These are phyloP conservation scores for Ypsolopha sequella DNA, from an alignment of 2,888 invertebrate species.

Conservation along the genomic window DNA sequence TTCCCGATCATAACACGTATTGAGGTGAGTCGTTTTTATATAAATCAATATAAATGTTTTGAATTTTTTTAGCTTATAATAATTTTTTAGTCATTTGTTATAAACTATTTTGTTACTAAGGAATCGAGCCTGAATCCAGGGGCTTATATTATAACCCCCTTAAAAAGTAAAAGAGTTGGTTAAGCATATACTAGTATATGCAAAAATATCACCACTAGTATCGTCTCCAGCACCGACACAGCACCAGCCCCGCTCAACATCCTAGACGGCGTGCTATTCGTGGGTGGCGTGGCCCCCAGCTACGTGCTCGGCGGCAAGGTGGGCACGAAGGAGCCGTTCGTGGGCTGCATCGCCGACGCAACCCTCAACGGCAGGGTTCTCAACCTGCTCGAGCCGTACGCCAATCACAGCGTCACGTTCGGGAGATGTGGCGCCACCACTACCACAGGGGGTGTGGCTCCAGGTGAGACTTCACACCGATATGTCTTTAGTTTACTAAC, in stretches of 20 bases:
- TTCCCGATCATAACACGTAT: too few species aligned
- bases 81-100: too few species aligned
- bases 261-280: conserved; percentile 79
- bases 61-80: too few species aligned
- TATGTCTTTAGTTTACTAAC: neutral
- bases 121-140: too few species aligned
- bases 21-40: too few species aligned
- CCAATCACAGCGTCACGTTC: conserved; percentile 38
- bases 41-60: too few species aligned
- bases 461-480: conserved; percentile 23
- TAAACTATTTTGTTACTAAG: too few species aligned
- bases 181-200: too few species aligned
- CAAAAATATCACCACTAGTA: too few species aligned
- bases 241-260: conserved; percentile 73
- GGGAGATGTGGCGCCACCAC: conserved; percentile 38
- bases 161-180: too few species aligned
- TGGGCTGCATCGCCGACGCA: conserved; percentile 94
- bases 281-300: conserved; percentile 85
- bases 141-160: too few species aligned
- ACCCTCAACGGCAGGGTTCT: conserved; percentile 82
- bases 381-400: conserved; percentile 41
- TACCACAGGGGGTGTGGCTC: conserved; percentile 43
- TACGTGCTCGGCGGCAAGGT: conserved; percentile 67
- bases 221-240: conserved; percentile 54
- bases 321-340: conserved; percentile 75